Percentiles rank a stretch among this genome's conserved stretches.
phyloP scores from a whole-genome alignment of 2,888 invertebrate species.

The Lamellibrachia columna region DNA sequence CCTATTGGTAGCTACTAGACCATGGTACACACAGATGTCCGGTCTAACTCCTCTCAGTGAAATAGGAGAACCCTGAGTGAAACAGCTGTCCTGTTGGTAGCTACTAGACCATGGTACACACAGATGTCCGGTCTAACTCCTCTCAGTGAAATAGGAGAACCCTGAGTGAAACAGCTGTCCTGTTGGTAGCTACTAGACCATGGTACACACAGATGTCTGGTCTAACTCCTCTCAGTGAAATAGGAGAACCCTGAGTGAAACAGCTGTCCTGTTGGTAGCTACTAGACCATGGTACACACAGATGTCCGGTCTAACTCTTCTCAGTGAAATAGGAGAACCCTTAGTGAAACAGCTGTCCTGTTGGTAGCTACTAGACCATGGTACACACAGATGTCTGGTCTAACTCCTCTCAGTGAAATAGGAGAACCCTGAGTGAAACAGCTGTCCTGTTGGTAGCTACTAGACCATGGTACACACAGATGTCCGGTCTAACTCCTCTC shows the following conservation, averaged over 20 bases:
- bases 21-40: not conserved
- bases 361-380: not conserved
- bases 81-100: no score
- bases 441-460: not conserved
- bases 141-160: no score
- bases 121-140: no score
- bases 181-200: not conserved
- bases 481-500: not conserved
- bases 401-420: not conserved
- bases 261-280: not conserved
- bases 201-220: not conserved
- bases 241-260: not conserved
- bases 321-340: not conserved
- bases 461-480: constrained; percentile 12
- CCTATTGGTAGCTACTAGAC: not conserved
- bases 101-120: no score
- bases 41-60: no score
- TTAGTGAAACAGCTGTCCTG: not conserved
- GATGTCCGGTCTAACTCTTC: not conserved
- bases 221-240: not conserved
- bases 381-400: not conserved
- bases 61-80: no score
- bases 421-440: not conserved
- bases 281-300: constrained; percentile 12
- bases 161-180: no score